Percentiles rank a stretch among this genome's conserved stretches.
phyloP scores from a whole-genome alignment of 2,113 vertebrate species.

The Nesospiza acunhae region DNA sequence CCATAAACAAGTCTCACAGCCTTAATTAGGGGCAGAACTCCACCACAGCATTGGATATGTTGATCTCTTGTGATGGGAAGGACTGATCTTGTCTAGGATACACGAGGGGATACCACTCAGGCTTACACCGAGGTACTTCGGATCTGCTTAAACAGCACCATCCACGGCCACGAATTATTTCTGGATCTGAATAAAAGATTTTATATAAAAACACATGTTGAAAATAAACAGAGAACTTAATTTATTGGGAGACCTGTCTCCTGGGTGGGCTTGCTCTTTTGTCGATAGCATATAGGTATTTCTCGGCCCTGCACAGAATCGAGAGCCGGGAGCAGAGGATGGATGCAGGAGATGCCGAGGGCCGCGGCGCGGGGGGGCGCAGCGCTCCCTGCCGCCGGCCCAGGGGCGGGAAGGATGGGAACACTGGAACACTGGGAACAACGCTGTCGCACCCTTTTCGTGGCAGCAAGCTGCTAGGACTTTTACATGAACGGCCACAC shows the following conservation, averaged over 20 bases:
- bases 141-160: neutral
- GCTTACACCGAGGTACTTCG: neutral
- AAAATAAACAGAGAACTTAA: neutral
- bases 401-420: neutral
- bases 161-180: neutral
- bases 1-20: neutral
- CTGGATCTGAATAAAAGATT: neutral
- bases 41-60: neutral
- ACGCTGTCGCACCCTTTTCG: neutral
- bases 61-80: neutral
- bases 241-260: neutral
- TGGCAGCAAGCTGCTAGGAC: neutral
- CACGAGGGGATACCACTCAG: neutral
- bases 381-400: conserved; percentile 1
- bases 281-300: accelerated
- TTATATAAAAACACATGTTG: neutral
- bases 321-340: accelerated
- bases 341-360: neutral
- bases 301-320: neutral
- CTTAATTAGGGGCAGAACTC: conserved; percentile 4
- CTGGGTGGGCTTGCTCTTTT: accelerated
- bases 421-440: neutral
- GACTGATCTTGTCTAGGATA: neutral
- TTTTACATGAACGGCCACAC: neutral
- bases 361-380: neutral